Base-by-base conservation (phyloP, 1,140 invertebrate genomes). In the Diabrotica virgifera region DNA sequence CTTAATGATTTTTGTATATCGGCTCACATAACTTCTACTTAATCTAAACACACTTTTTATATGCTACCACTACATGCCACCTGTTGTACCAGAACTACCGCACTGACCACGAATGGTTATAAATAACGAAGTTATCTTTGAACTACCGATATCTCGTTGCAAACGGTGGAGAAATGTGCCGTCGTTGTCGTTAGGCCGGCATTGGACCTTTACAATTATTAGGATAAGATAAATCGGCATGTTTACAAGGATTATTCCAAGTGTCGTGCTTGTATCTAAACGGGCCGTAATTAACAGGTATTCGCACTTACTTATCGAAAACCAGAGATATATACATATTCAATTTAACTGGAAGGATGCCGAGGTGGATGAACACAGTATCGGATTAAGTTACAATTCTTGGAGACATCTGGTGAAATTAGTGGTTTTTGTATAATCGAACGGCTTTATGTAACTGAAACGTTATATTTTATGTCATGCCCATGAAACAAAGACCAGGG, bases 141-240 rank as follows among this genome's bases (percentile, higher is more conserved):
- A 46, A 46, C 40, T 46, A n/a, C 40, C 40, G 40, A 46, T 46
- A 46, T 46, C 3, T 46, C 40, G 40, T 46, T 24, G 24, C 24
- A 24, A 24, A 24, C 24, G 24, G 24, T 24, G 24, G 24, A n/a
- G 40, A 46, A 46, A n/a, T n/a, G 8, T 46, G 40, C 40, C n/a
- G 40, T 46, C 40, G 40, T n/a, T n/a, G 11, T 11, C 11, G n/a
- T 46, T 46, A 8, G 40, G n/a, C 40, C 40, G 40, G 40, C 40
- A 10, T 46, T 46, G 40, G 40, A 46, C 40, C 40, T 46, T 46
- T 46, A 46, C 40, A 46, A 46, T 46, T 46, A 65, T 69, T 66
- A 66, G 65, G 68, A 72, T 68, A 71, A 70, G 71, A 72, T 72
- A 71, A 46, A 46, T 67, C 67, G 56, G 62, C 58, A 52, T 72